A percentile compares a stretch with the other conserved stretches of the same genome.
phyloP scores from a whole-genome alignment of 2,888 invertebrate genomes.

The Nematopogon swammerdamellus region DNA sequence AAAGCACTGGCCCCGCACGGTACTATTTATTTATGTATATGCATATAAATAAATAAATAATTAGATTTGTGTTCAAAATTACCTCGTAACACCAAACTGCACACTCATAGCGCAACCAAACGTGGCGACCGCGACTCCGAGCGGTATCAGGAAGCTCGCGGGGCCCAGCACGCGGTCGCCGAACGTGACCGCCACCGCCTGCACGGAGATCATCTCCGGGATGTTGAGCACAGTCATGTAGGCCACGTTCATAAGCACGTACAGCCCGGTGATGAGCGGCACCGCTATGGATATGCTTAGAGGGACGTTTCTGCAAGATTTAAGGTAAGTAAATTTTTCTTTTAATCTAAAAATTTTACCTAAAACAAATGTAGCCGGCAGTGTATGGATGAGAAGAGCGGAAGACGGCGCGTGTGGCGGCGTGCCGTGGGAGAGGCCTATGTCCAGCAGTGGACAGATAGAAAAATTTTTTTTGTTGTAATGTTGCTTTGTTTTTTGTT shows the following conservation, averaged over 20 bases:
- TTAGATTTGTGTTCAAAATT: too few relatives aligned
- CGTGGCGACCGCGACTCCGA: conserved; percentile 74
- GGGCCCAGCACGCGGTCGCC: conserved; percentile 64
- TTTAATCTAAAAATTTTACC: too few relatives aligned
- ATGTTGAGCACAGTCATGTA: conserved; percentile 78
- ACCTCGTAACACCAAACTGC: conserved; percentile 73
- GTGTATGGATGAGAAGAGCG: too few relatives aligned
- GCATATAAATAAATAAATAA: neutral
- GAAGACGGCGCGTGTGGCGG: too few relatives aligned
- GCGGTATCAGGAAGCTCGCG: conserved; percentile 64
- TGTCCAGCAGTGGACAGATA: too few relatives aligned
- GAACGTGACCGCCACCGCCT: conserved; percentile 79
- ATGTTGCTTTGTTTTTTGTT: too few relatives aligned
- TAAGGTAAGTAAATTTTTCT: too few relatives aligned
- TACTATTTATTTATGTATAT: too few relatives aligned
- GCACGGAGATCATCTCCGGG: conserved; percentile 67
- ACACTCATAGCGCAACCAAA: conserved; percentile 78
- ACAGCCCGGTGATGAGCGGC: conserved; percentile 74
- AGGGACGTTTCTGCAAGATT: conserved; percentile 67
- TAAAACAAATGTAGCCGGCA: too few relatives aligned
- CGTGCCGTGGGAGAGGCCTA: too few relatives aligned
- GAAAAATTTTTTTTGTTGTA: too few relatives aligned
- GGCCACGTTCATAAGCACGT: conserved; percentile 82
- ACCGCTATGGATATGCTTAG: conserved; percentile 78
- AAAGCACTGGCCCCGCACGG: too few relatives aligned